A percentile compares a stretch with the other conserved stretches of the same genome.
These are phyloP conservation scores for Notolepis coatsorum DNA, from an alignment of 2,797 vertebrate genomes.

Conservation along the genomic window DNA sequence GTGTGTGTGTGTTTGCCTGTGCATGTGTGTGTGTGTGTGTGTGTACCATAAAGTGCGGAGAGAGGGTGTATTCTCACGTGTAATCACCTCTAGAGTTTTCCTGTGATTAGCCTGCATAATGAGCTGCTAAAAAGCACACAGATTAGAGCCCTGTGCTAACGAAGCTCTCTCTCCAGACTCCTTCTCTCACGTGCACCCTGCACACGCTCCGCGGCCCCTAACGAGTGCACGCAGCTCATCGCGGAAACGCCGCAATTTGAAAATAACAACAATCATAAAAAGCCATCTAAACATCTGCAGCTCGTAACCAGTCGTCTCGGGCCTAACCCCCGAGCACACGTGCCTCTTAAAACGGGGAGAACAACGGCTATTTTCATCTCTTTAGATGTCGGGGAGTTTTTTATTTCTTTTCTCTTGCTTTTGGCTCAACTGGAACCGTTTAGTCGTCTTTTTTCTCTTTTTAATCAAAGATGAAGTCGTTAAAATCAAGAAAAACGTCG, in stretches of 20 bases:
- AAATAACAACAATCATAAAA: constrained; percentile 81
- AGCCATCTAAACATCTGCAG: constrained; percentile 78
- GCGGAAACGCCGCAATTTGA: constrained; percentile 70
- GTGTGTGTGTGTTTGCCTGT: constrained; percentile 17
- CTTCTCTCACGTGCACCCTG: constrained; percentile 1
- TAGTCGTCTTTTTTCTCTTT: constrained; percentile 70
- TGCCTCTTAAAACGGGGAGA: constrained; percentile 77
- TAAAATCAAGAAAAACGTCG: constrained; percentile 65
- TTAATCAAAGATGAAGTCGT: constrained; percentile 77
- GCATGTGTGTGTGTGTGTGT: constrained; percentile 7
- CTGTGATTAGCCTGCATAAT: constrained; percentile 58
- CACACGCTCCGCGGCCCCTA: constrained; percentile 8
- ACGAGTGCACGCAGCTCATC: constrained; percentile 67
- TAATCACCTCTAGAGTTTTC: constrained; percentile 57
- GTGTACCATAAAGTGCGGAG: background rate
- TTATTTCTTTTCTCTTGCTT: constrained; percentile 71
- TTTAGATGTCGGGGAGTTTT: constrained; percentile 73
- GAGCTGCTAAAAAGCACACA: constrained; percentile 62
- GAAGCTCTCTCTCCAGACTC: constrained; percentile 37
- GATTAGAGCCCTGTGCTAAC: constrained; percentile 59
- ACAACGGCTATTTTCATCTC: constrained; percentile 79
- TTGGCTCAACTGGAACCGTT: constrained; percentile 78
- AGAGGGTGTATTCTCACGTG: constrained; percentile 17
- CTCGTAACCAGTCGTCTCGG: constrained; percentile 73
- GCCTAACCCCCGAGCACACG: constrained; percentile 70